Base-by-base conservation (phyloP, 2,113 vertebrate species). In the Actinemys pallida region DNA sequence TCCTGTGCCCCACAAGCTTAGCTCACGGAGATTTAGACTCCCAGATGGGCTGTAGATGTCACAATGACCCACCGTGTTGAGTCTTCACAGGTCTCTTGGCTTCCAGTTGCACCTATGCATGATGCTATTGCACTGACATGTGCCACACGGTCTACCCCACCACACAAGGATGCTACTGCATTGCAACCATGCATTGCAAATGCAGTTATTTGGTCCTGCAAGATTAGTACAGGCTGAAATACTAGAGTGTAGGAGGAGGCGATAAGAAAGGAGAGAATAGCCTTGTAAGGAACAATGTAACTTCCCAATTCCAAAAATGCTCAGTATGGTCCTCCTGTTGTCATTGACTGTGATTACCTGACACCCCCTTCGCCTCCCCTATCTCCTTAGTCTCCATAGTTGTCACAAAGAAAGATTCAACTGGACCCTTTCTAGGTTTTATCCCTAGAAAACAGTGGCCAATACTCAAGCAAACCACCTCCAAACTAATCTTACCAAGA, bases 91-190 rank as follows among this genome's bases (percentile, higher is more conserved):
- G 29, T 87, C 39, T 89, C 78, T 76, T 3, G 89, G 87, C n/a
- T 86, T n/a, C 59, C 81, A 72, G 0, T 8, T 56, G 13, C n/a
- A 69, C 39, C 42, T 49, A 42, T 81, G 49, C 50, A 39, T 1
- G 2, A n/a, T 17, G 49, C 14, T 2, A 29, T 83, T 78, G 57
- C 50, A 20, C 0, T 8, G 56, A 52, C 42, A 54, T 0, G 0
- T 27, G 20, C 5, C 1, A 10, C 29, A 42, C 39, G 62, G 8
- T 0, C 0, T 3, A n/a, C 65, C n/a, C 19, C 53, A 78, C 19
- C 1, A 0, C 0, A 45, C 42, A 0, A 2, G n/a, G 83, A 92
- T 50, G 54, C 25, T 50, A 10, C 54, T 53, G 59, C 91, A 83
- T 87, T 72, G 25, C 0, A 3, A 19, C 31, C 53, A 29, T 3